Conservation (phyloP, 2,888 invertebrate genomes). For the Agrochola lota region DNA sequence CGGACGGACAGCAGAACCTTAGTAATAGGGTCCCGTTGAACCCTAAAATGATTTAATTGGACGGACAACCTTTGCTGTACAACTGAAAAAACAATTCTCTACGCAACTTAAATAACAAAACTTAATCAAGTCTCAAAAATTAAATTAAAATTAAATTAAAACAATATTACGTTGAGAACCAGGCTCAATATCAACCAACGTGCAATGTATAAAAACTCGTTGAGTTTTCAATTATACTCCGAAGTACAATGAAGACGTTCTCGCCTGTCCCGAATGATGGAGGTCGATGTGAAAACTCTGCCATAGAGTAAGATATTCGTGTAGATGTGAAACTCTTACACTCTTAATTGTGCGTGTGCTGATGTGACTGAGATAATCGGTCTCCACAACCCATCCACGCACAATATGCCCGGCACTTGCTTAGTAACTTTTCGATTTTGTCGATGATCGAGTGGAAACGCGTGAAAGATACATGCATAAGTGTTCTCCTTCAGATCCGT, state of each 20-base stretch:
- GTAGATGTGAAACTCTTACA: conserved; percentile 4
- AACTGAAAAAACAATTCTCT: not conserved
- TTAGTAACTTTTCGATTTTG: no score
- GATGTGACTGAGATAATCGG: no score
- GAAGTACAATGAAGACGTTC: conserved; percentile 76
- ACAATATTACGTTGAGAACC: conserved; percentile 13
- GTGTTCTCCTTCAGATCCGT: no score
- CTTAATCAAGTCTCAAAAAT: conserved; percentile 9
- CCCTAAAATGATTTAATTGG: not conserved
- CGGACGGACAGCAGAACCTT: no score
- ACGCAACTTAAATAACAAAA: conserved; percentile 3
- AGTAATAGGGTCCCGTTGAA: no score
- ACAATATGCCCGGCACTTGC: no score
- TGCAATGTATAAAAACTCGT: conserved; percentile 51
- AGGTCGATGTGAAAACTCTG: conserved; percentile 75
- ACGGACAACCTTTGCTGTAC: not conserved
- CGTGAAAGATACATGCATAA: not conserved
- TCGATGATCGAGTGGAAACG: not conserved
- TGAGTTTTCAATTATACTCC: conserved; percentile 73
- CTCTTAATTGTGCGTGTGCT: not conserved
- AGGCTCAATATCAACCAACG: conserved; percentile 27
- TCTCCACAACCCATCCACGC: no score
- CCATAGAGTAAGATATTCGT: conserved; percentile 27
- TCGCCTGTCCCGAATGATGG: conserved; percentile 74
- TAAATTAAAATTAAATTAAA: conserved; percentile 35